Percentiles rank a stretch among this genome's conserved stretches.
Evolutionary conservation across 2,797 vertebrate genomes (phyloP).

Genomic region (Chrysocyon brachyurus): DNA sequence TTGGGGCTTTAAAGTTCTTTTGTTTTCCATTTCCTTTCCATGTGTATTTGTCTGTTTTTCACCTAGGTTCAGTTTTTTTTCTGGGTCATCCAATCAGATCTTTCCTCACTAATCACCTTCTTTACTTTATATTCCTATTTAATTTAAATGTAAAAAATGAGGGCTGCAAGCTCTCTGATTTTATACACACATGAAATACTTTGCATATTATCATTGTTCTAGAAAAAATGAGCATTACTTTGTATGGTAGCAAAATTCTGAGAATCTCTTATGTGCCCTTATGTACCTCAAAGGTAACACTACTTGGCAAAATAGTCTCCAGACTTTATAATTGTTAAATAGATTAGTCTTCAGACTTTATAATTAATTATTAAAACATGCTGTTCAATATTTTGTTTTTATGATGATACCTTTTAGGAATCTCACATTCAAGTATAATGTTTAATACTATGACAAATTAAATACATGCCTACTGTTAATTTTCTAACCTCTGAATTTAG

Average conservation of each 20-base stretch:
- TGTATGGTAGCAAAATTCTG: background rate
- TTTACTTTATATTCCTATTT: slow-evolving; percentile 39
- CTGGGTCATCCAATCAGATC: background rate
- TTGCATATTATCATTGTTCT: background rate
- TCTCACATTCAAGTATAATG: slow-evolving; percentile 9
- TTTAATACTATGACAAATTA: slow-evolving; percentile 13
- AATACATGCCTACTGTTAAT: slow-evolving; percentile 15
- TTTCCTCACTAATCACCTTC: background rate
- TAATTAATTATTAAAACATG: background rate
- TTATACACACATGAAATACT: background rate
- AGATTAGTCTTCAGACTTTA: slow-evolving; percentile 39
- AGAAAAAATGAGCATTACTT: background rate
- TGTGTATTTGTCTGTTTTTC: background rate
- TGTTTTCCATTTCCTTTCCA: background rate
- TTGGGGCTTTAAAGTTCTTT: slow-evolving; percentile 36
- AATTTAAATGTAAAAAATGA: slow-evolving; percentile 21
- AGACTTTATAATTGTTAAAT: slow-evolving; percentile 37
- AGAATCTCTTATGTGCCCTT: background rate
- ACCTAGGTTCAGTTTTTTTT: background rate
- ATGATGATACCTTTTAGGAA: slow-evolving; percentile 16
- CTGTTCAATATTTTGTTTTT: slow-evolving; percentile 50
- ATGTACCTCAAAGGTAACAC: background rate
- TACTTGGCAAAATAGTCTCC: slow-evolving; percentile 1
- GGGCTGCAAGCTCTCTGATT: slow-evolving; percentile 12
- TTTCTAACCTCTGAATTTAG: slow-evolving; percentile 87